Evolutionary conservation across 2,113 vertebrate genomes (phyloP), one percentile per base, ranked within the genome.

Genomic region (Passer montanus): DNA sequence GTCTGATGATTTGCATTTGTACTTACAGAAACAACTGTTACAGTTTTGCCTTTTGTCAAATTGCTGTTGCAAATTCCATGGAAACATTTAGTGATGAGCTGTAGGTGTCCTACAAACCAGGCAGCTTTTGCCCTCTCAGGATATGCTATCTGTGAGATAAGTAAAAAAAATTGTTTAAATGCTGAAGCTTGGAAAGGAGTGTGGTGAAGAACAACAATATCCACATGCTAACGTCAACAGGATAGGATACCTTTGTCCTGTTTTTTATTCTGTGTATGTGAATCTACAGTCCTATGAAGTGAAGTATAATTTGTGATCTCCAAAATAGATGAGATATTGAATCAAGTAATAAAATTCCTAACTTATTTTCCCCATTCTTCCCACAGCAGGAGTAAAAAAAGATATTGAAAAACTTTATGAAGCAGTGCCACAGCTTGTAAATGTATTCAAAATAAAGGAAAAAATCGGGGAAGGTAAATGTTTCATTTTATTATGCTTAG

Each of bases 391-490:
- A 85, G 92, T 98, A 93, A 98, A 98, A 97, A 96, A 97, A 88
- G 99, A 99, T 87, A 99, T 99, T 83, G 98, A 99, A 88, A 97
- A 97, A 19, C 98, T 99, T 92, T 99, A 98, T 96, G 98, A 98
- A 98, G 98, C 98, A 73, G 98, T 99, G 41, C 99, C 99, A 90
- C 99, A 99, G 96, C 98, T 99, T 80, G 95, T 97, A 37, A 98
- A 97, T 95, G 93, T 99, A 50, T 99, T 99, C 96, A 98, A 97
- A 95, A 98, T 99, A 64, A 98, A 98, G 66, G 98, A 99, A 73
- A 99, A 99, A 98, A 99, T 99, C 44, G 99, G 99, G 97, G 99
- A 99, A 99, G 99, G 99, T 99, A 96, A 97, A 74, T 81, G 60
- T 53, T 95, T 95, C 60, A 64, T 87, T 90, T 88, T 83, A 37